These are phyloP conservation scores for Bolinopsis microptera DNA, from an alignment of 37 sponge, comb jelly and placozoan genomes.

Conservation along the genomic window DNA sequence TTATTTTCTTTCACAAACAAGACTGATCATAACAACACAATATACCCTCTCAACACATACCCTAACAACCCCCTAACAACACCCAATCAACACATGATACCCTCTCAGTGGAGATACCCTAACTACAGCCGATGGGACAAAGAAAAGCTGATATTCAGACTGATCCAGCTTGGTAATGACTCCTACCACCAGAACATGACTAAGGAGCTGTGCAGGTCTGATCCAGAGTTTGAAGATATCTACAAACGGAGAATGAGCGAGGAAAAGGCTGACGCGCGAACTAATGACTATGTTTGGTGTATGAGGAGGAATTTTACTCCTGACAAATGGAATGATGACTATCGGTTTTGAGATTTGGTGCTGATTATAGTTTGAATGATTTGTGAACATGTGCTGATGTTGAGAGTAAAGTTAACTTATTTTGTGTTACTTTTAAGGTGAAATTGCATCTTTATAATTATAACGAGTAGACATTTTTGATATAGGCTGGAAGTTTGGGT, in stretches of 20 bases:
- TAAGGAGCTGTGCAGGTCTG: not conserved
- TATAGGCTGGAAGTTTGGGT: too few relatives aligned
- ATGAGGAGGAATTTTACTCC: conserved; percentile 54
- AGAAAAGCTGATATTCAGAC: conserved; percentile 43
- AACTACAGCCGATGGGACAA: conserved; percentile 65
- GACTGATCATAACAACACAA: too few relatives aligned
- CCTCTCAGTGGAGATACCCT: conserved; percentile 45
- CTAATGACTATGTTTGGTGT: conserved; percentile 48
- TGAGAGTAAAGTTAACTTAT: too few relatives aligned
- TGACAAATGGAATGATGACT: conserved; percentile 47
- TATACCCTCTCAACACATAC: too few relatives aligned
- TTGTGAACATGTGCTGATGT: too few relatives aligned
- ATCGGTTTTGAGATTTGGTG: not conserved
- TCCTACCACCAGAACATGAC: not conserved
- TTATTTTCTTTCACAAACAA: too few relatives aligned
- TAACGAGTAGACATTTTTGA: too few relatives aligned
- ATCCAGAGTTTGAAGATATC: conserved; percentile 7
- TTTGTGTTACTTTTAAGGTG: too few relatives aligned
- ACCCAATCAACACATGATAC: not conserved
- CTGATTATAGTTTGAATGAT: too few relatives aligned
- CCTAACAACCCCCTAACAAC: too few relatives aligned
- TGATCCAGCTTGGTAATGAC: not conserved
- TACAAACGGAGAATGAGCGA: not conserved
- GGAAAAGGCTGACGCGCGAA: not conserved
- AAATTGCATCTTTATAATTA: too few relatives aligned